These are phyloP conservation scores for Buphagus erythrorhynchus DNA, from an alignment of 2,797 vertebrate species.

Conservation along the genomic window DNA sequence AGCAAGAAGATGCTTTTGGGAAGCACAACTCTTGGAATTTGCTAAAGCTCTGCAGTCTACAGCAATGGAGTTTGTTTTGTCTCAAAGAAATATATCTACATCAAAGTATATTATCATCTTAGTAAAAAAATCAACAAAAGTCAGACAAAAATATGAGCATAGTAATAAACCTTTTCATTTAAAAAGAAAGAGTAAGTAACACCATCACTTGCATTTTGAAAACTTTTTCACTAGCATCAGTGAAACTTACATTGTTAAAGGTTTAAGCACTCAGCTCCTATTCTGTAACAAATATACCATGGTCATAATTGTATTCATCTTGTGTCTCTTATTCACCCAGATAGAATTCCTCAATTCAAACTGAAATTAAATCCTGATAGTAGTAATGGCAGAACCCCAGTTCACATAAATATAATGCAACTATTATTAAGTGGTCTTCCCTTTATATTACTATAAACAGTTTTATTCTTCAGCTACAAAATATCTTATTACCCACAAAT, in stretches of 20 bases:
- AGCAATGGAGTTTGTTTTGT: background rate
- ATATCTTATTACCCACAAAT: slow-evolving; percentile 66
- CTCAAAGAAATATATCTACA: background rate
- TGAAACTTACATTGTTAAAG: background rate
- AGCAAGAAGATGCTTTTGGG: background rate
- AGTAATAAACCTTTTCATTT: background rate
- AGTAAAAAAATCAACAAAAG: background rate
- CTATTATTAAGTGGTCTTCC: slow-evolving; percentile 50
- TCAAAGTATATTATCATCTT: background rate
- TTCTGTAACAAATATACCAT: background rate
- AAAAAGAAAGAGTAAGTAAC: background rate
- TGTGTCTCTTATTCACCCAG: background rate
- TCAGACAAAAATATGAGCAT: background rate
- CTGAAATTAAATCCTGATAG: slow-evolving; percentile 36
- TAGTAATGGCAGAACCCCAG: background rate
- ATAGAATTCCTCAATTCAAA: background rate
- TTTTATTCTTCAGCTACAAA: slow-evolving; percentile 55
- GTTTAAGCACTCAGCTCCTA: background rate
- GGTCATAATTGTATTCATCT: background rate
- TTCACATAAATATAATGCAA: background rate
- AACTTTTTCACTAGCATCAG: background rate
- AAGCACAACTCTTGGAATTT: background rate
- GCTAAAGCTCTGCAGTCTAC: background rate
- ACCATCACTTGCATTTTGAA: background rate
- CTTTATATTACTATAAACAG: slow-evolving; percentile 32